Evolutionary conservation across 2,888 invertebrate species (phyloP).

Genomic region (Quadroppia sp.): DNA sequence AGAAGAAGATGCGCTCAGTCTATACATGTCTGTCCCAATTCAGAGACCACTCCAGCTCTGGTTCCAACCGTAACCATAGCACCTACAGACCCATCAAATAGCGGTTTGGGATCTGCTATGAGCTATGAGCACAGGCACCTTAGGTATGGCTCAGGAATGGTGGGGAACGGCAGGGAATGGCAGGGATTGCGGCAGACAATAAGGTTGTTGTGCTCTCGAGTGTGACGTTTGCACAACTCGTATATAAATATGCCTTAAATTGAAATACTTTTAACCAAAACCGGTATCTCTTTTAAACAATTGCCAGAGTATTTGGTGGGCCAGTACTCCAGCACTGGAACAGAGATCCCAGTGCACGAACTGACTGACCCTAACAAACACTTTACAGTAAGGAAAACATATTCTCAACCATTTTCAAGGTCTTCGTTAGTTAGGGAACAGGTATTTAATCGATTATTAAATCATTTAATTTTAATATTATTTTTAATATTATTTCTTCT

Average conservation of each 20-base stretch:
- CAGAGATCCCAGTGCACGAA: not conserved
- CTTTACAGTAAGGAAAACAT: not conserved
- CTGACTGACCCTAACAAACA: constrained; percentile 7
- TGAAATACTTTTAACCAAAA: not conserved
- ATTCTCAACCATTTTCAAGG: constrained; percentile 9
- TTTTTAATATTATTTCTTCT: constrained; percentile 9
- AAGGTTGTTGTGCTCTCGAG: constrained; percentile 20
- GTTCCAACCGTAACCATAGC: constrained; percentile 1
- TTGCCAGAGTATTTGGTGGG: not conserved
- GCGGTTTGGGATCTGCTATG: not conserved
- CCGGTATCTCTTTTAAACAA: constrained; percentile 15
- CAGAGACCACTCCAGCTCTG: not conserved
- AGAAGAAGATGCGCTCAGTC: not conserved
- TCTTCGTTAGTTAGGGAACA: not conserved
- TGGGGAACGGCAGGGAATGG: not conserved
- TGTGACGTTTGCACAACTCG: not conserved
- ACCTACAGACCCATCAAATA: not conserved
- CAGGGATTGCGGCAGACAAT: not conserved
- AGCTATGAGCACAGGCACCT: not conserved
- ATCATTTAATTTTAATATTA: constrained; percentile 31
- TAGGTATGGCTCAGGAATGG: constrained; percentile 3
- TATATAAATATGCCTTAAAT: not conserved
- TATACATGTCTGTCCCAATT: constrained; percentile 17
- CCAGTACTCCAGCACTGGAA: not conserved
- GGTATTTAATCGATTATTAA: constrained; percentile 33